These are phyloP conservation scores for Macroteleia sp. DNA, from an alignment of 2,888 invertebrate species.

Conservation along the genomic window DNA sequence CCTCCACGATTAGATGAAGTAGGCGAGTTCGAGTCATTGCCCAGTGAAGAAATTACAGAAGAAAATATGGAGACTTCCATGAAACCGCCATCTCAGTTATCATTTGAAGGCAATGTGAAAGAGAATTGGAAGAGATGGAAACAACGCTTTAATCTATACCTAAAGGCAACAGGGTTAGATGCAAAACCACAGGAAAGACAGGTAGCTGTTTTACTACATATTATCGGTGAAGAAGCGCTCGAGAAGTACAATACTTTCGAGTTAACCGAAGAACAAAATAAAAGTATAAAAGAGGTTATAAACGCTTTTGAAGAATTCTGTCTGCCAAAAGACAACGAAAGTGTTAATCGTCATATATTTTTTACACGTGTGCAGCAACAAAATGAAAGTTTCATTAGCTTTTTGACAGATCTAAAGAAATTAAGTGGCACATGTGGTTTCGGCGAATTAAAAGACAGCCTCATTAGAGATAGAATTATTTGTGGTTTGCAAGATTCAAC, in stretches of 20 bases:
- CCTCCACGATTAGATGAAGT: no score
- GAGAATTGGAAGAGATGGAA: background rate
- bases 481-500: no score
- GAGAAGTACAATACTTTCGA: constrained; percentile 65
- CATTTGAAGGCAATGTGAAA: background rate
- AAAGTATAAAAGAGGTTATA: constrained; percentile 41
- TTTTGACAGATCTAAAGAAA: no score
- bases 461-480: no score
- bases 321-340: constrained; percentile 53
- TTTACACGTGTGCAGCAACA: constrained; percentile 20
- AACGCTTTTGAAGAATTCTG: constrained; percentile 61
- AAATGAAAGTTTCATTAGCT: no score
- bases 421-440: no score
- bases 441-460: no score
- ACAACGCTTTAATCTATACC: constrained; percentile 64
- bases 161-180: constrained; percentile 63
- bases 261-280: constrained; percentile 42
- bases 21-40: no score
- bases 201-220: constrained; percentile 65
- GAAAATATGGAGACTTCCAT: no score
- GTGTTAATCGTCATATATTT: constrained; percentile 66
- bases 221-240: constrained; percentile 62
- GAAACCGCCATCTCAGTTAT: constrained; percentile 37
- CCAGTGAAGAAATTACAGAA: no score
- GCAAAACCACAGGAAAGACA: constrained; percentile 55